Percentiles rank a stretch among this genome's conserved stretches.
Evolutionary conservation across 2,888 invertebrate genomes (phyloP).

Genomic region (Ophioninae sp.): DNA sequence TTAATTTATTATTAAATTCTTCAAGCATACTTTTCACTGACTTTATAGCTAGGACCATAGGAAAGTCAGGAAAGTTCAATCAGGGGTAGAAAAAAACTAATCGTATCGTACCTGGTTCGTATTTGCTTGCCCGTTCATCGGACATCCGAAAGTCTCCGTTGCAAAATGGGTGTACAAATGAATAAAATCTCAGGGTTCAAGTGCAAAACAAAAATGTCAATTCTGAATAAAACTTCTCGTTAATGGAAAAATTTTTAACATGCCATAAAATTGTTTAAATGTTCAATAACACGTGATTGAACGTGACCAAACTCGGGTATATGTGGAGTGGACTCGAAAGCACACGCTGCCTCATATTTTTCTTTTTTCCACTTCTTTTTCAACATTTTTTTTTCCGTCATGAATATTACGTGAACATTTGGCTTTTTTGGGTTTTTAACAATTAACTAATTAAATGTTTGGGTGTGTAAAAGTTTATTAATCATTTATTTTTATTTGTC

Average conservation of each 20-base stretch:
- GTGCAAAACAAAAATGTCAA: constrained; percentile 10
- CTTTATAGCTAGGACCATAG: too few relatives aligned
- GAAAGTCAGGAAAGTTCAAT: too few relatives aligned
- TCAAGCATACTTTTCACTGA: too few relatives aligned
- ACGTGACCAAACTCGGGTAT: background rate
- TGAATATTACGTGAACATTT: background rate
- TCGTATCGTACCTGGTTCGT: constrained; percentile 48
- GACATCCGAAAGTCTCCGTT: constrained; percentile 28
- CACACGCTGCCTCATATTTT: background rate
- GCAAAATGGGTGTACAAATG: background rate
- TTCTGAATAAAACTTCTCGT: background rate
- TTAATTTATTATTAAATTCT: too few relatives aligned
- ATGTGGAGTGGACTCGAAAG: background rate
- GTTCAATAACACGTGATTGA: background rate
- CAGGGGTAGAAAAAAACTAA: background rate
- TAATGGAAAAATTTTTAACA: background rate
- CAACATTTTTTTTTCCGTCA: background rate
- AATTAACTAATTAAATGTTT: background rate
- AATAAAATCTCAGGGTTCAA: constrained; percentile 7
- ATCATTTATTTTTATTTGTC: too few relatives aligned
- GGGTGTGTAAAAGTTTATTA: too few relatives aligned
- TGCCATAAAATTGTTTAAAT: background rate
- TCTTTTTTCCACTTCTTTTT: background rate
- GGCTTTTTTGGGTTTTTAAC: background rate
- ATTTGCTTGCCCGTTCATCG: constrained; percentile 28